Evolutionary conservation across 2,113 vertebrate genomes (phyloP).

Genomic region (Ammodytes marinus): DNA sequence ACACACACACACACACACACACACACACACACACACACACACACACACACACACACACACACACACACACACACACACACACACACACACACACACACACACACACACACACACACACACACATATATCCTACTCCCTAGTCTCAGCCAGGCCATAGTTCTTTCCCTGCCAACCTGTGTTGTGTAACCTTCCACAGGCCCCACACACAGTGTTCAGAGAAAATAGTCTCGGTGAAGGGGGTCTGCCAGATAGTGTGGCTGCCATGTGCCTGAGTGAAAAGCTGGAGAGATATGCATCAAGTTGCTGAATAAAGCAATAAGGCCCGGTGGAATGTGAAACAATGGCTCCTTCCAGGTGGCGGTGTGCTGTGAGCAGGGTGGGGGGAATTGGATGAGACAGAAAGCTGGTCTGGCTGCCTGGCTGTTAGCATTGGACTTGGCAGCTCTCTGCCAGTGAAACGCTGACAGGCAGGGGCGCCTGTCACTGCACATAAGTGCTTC

Average conservation of each 20-base stretch:
- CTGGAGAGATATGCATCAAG: constrained; percentile 62
- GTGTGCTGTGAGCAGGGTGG: constrained; percentile 61
- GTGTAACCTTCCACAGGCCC: constrained; percentile 24
- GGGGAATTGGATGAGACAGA: constrained; percentile 79
- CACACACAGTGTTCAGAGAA: constrained; percentile 11
- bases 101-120: too few relatives aligned
- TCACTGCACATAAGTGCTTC: constrained; percentile 75
- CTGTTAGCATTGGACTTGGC: constrained; percentile 80
- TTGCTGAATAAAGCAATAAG: constrained; percentile 67
- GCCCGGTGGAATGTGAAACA: constrained; percentile 69
- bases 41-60: background rate
- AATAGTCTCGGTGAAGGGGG: constrained; percentile 47
- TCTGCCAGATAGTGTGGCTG: constrained; percentile 45
- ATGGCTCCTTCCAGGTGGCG: constrained; percentile 77
- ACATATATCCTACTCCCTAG: background rate
- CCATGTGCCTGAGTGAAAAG: constrained; percentile 50
- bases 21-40: background rate
- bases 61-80: background rate
- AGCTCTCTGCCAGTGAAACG: constrained; percentile 75
- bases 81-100: background rate
- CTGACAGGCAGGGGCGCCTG: constrained; percentile 78
- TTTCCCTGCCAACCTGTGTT: constrained; percentile 1
- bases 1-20: background rate
- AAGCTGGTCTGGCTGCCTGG: constrained; percentile 72
- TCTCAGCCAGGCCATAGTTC: constrained; percentile 12